phyloP scores from a whole-genome alignment of 2,113 vertebrate genomes.

The Paracanthobrama guichenoti region DNA sequence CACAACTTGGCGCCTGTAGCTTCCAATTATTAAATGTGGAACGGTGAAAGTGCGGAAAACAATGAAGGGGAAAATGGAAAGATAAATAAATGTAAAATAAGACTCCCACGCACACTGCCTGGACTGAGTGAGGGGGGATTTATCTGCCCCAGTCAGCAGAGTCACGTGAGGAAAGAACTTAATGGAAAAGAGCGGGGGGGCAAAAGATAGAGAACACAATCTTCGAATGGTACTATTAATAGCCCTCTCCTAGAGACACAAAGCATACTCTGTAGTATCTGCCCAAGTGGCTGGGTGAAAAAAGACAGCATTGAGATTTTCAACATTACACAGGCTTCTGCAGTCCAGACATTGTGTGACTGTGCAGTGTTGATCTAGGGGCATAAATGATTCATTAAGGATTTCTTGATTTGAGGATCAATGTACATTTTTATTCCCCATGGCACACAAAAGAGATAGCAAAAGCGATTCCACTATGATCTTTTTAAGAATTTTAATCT shows the following conservation, averaged over 20 bases:
- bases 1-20: not conserved
- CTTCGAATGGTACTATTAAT: conserved; percentile 65
- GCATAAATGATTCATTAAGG: conserved; percentile 67
- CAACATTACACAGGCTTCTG: conserved; percentile 13
- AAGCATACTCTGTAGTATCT: conserved; percentile 69
- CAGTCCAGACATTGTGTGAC: conserved; percentile 24
- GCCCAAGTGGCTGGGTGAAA: conserved; percentile 49
- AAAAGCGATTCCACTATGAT: not conserved
- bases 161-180: conserved; percentile 20
- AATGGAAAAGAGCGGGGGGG: conserved; percentile 1
- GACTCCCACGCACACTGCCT: not conserved
- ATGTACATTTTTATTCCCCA: not conserved
- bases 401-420: conserved; percentile 63
- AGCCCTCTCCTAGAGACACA: conserved; percentile 70
- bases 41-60: not conserved
- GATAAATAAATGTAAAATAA: conserved; percentile 33
- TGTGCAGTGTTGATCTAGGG: conserved; percentile 53
- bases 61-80: conserved; percentile 18
- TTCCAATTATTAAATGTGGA: not conserved
- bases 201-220: conserved; percentile 41
- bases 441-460: not conserved
- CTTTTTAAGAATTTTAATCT: not conserved
- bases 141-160: conserved; percentile 4
- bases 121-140: conserved; percentile 10
- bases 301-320: conserved; percentile 66